phyloP scores from a whole-genome alignment of 2,888 invertebrate genomes.

The Heteromurus nitidus region DNA sequence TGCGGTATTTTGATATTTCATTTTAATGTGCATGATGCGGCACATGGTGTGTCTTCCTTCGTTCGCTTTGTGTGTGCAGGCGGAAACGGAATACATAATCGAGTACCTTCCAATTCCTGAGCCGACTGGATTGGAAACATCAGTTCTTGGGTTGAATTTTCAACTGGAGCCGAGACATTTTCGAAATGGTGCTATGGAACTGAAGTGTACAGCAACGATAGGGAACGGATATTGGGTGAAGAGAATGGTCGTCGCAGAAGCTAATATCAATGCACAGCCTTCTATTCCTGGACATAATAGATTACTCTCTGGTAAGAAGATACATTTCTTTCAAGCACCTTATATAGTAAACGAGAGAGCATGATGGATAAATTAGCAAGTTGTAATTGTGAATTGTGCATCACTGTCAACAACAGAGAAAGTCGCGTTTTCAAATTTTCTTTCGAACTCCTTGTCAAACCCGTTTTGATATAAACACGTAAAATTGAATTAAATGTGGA shows the following conservation, averaged over 20 bases:
- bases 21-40: conserved; percentile 27
- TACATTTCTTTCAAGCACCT: not conserved
- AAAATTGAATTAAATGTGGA: too few species aligned
- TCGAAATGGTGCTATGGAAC: conserved; percentile 67
- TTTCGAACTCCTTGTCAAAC: not conserved
- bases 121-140: conserved; percentile 71
- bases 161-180: conserved; percentile 69
- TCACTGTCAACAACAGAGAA: not conserved
- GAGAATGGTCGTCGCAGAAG: conserved; percentile 66
- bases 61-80: conserved; percentile 48
- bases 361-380: not conserved
- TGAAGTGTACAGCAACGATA: conserved; percentile 73
- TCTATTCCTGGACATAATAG: conserved; percentile 72
- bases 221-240: conserved; percentile 73
- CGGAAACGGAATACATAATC: conserved; percentile 66
- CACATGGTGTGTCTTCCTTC: conserved; percentile 20
- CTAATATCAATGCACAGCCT: conserved; percentile 73
- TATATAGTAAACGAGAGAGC: not conserved
- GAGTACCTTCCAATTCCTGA: conserved; percentile 72
- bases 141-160: conserved; percentile 68
- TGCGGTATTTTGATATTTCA: conserved; percentile 52
- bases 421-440: not conserved
- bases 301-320: conserved; percentile 57
- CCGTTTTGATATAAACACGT: too few species aligned
- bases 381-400: not conserved